phyloP scores from a whole-genome alignment of 2,113 vertebrate genomes.

The Charadrius vociferus region DNA sequence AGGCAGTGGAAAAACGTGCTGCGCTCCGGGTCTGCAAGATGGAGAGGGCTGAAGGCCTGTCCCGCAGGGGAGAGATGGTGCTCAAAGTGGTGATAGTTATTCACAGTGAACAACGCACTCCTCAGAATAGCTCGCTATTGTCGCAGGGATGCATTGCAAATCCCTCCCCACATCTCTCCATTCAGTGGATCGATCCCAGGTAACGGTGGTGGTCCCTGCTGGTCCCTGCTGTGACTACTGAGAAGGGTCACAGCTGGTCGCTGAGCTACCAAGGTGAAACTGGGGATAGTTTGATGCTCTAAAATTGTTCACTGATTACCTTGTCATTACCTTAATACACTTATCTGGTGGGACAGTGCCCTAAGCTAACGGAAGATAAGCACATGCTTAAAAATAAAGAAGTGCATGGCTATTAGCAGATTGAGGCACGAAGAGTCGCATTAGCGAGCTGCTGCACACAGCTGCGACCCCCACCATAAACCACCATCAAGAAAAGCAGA shows the following conservation, averaged over 20 bases:
- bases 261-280: neutral
- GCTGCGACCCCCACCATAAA: neutral
- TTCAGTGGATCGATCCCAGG: neutral
- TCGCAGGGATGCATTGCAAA: neutral
- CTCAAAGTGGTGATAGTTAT: neutral
- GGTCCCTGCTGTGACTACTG: neutral
- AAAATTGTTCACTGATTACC: neutral
- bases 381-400: neutral
- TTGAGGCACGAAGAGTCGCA: neutral
- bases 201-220: too few species aligned
- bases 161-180: neutral
- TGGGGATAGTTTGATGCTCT: neutral
- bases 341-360: neutral
- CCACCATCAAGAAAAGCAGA: neutral
- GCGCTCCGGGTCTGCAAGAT: rapidly evolving
- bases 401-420: neutral
- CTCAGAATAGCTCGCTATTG: neutral
- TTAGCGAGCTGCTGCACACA: neutral
- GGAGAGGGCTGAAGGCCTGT: neutral
- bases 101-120: neutral
- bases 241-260: neutral
- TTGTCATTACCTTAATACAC: neutral
- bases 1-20: neutral
- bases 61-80: neutral
- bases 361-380: neutral